phyloP scores from a whole-genome alignment of 2,113 vertebrate genomes.

The Hemiprocne comata region DNA sequence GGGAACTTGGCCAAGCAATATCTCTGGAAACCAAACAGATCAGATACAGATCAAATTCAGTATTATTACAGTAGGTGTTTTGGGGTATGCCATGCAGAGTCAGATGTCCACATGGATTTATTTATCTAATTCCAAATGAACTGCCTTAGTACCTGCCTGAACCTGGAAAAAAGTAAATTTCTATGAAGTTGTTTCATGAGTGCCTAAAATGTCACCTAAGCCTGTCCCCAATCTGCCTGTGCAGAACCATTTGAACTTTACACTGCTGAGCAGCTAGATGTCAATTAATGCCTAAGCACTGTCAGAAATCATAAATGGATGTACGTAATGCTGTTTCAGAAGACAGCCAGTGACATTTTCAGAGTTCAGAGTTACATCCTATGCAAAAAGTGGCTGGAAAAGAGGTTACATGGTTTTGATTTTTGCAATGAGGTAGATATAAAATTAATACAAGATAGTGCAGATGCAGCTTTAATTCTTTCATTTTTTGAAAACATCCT shows the following conservation, averaged over 20 bases:
- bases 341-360: conserved; percentile 39
- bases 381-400: conserved; percentile 15
- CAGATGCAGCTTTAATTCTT: background rate
- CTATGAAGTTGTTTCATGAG: background rate
- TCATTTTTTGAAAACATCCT: background rate
- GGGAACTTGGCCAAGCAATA: background rate
- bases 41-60: background rate
- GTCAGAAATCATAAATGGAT: conserved; percentile 36
- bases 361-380: conserved; percentile 5
- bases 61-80: background rate
- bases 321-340: background rate
- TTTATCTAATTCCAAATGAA: background rate
- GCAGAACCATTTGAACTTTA: conserved; percentile 13
- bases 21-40: background rate
- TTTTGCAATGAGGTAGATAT: background rate
- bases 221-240: background rate
- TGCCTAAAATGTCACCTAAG: conserved; percentile 6
- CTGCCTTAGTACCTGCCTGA: background rate
- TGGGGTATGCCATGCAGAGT: background rate
- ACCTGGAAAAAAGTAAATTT: background rate
- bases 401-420: background rate
- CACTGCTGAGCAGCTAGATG: background rate
- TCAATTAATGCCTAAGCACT: conserved; percentile 38
- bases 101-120: background rate
- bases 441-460: background rate